Conservation (phyloP, 2,113 vertebrate species). For the Prunella himalayana region DNA sequence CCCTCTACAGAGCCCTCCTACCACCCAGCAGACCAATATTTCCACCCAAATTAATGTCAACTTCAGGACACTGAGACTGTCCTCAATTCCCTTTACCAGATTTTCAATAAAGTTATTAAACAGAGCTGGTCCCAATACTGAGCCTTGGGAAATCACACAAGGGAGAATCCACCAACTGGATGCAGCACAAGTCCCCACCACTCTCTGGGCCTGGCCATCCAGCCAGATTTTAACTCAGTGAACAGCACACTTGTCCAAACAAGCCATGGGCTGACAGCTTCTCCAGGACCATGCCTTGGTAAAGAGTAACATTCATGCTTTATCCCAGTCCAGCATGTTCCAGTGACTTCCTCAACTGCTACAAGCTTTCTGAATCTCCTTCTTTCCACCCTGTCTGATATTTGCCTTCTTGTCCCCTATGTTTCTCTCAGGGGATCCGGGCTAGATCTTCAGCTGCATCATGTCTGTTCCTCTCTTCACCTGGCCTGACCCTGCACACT, state of each 20-base stretch:
- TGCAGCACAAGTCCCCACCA: neutral
- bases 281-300: neutral
- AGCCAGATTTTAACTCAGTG: neutral
- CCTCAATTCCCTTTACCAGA: neutral
- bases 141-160: neutral
- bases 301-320: neutral
- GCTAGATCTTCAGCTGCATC: neutral
- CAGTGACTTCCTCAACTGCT: neutral
- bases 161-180: neutral
- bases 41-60: neutral
- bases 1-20: neutral
- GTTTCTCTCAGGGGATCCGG: neutral
- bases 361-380: neutral
- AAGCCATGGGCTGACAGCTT: neutral
- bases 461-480: neutral
- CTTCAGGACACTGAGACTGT: too few relatives aligned
- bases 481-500: neutral
- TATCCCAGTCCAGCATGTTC: neutral
- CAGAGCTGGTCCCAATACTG: neutral
- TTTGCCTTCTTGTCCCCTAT: neutral
- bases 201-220: too few relatives aligned
- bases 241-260: fast-evolving
- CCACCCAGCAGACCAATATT: neutral
- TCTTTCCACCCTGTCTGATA: neutral
- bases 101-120: neutral